A percentile compares a stretch with the other conserved stretches of the same genome.
phyloP scores from a whole-genome alignment of 2,797 vertebrate genomes.

The Vultur gryphus region DNA sequence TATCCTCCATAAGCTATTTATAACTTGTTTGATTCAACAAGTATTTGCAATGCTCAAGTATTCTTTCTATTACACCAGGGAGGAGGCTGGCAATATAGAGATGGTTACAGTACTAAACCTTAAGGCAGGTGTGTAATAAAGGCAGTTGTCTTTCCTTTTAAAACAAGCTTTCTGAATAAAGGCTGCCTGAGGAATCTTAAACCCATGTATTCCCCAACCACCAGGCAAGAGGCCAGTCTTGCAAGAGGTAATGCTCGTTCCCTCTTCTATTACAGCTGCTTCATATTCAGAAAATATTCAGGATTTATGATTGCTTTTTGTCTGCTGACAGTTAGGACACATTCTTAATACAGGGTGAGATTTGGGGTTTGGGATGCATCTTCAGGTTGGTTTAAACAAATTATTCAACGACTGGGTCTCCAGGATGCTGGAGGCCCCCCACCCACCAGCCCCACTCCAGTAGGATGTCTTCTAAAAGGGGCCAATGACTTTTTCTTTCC shows the following conservation, averaged over 20 bases:
- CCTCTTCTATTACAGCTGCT: not conserved
- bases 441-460: fast-evolving
- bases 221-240: not conserved
- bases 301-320: not conserved
- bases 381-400: not conserved
- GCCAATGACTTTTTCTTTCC: not conserved
- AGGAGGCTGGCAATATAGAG: not conserved
- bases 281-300: not conserved
- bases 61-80: not conserved
- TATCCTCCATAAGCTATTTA: not conserved
- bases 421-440: not conserved
- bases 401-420: not conserved
- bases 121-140: not conserved
- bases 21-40: not conserved
- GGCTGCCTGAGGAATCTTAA: not conserved
- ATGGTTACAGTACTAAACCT: not conserved
- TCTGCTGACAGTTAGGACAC: not conserved
- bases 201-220: not conserved
- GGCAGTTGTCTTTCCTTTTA: not conserved
- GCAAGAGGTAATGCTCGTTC: not conserved
- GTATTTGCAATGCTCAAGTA: not conserved
- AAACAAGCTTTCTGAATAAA: not conserved
- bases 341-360: not conserved
- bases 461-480: not conserved
- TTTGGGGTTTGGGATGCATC: not conserved